A percentile compares a stretch with the other conserved stretches of the same genome.
Conservation (phyloP, 2,888 invertebrate species). For the Sinodicranocentrus sp. region DNA sequence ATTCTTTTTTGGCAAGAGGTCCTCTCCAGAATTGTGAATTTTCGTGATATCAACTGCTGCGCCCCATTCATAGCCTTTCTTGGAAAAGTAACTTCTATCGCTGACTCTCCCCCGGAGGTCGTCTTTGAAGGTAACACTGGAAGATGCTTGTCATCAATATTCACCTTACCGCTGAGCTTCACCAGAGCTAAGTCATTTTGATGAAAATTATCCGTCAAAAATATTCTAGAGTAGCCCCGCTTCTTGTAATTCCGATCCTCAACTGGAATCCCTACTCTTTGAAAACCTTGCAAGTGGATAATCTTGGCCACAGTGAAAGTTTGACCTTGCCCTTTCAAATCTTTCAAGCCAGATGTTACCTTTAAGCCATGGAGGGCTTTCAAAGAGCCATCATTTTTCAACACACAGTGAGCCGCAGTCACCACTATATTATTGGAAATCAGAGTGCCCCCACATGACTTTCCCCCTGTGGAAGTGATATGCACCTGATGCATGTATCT, state of each 20-base stretch:
- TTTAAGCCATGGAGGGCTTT: background rate
- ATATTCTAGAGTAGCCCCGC: background rate
- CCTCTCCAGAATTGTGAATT: conserved; percentile 17
- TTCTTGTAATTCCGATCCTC: background rate
- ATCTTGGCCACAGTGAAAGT: background rate
- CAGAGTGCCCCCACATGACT: conserved; percentile 51
- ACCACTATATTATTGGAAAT: conserved; percentile 27
- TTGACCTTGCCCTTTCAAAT: background rate
- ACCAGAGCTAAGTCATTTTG: conserved; percentile 37
- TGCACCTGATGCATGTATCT: conserved; percentile 41
- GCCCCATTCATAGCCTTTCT: background rate
- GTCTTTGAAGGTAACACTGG: background rate
- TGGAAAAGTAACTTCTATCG: conserved; percentile 31
- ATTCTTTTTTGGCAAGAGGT: conserved; percentile 31
- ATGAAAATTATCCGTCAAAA: background rate
- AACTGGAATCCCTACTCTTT: background rate
- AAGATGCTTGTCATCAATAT: background rate
- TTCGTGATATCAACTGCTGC: background rate
- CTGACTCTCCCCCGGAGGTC: background rate
- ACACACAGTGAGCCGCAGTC: conserved; percentile 52
- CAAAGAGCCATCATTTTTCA: background rate
- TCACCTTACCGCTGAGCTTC: conserved; percentile 12
- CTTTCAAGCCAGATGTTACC: background rate
- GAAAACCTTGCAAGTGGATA: background rate
- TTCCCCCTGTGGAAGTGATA: conserved; percentile 24